These are phyloP conservation scores for Linyphia triangularis DNA, from an alignment of 2,888 invertebrate genomes.

Conservation along the genomic window DNA sequence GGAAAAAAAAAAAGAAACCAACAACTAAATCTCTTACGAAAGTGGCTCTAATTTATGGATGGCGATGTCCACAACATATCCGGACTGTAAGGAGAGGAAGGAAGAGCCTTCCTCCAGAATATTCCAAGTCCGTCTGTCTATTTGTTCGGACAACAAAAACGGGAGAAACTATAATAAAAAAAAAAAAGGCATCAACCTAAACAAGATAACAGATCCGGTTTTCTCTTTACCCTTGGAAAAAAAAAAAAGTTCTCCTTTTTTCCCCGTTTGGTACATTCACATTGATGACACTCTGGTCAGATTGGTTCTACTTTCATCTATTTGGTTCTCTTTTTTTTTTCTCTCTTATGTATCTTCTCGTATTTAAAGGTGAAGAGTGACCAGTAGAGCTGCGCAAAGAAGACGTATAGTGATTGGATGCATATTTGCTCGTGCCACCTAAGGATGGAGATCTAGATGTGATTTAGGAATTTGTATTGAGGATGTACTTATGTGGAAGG, in stretches of 20 bases:
- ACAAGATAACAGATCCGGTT: slow-evolving; percentile 33
- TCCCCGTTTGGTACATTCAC: slow-evolving; percentile 5
- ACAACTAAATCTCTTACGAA: too few species aligned
- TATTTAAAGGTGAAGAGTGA: slow-evolving; percentile 41
- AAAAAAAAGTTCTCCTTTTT: not conserved
- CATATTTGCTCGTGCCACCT: too few species aligned
- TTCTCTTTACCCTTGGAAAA: too few species aligned
- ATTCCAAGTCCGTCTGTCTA: slow-evolving; percentile 38
- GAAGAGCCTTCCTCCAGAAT: not conserved
- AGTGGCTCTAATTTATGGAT: slow-evolving; percentile 49
- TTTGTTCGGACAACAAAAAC: slow-evolving; percentile 51
- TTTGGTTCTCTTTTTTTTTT: too few species aligned
- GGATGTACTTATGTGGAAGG: too few species aligned
- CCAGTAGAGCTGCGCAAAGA: slow-evolving; percentile 25
- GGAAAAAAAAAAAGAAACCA: not conserved
- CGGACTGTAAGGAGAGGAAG: not conserved
- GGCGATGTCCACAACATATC: slow-evolving; percentile 39
- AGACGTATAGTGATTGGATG: slow-evolving; percentile 11
- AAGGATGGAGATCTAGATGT: too few species aligned
- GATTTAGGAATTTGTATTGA: too few species aligned
- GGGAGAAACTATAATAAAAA: slow-evolving; percentile 9
- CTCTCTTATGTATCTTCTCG: too few species aligned
- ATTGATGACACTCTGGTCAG: slow-evolving; percentile 47
- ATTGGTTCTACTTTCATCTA: slow-evolving; percentile 12
- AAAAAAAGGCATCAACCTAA: slow-evolving; percentile 22